Evolutionary conservation across 1,140 invertebrate genomes (phyloP).

Genomic region (Nymphalis io): DNA sequence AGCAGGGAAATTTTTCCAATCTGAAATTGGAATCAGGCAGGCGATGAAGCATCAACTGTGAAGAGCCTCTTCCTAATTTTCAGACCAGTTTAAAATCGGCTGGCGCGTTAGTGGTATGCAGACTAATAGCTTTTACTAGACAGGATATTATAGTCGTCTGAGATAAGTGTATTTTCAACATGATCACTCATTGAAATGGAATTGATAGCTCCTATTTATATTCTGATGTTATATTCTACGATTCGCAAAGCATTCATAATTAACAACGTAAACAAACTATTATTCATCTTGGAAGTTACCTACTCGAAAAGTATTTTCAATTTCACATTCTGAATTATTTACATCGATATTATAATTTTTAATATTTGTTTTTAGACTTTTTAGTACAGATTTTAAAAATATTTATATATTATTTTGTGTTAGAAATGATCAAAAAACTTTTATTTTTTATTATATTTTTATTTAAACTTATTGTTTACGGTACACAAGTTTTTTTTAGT

Average conservation of each 20-base stretch:
- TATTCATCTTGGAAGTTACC: constrained; percentile 19
- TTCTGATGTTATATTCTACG: constrained; percentile 7
- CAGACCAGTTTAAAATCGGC: constrained; percentile 13
- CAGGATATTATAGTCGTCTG: constrained; percentile 25
- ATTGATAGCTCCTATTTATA: constrained; percentile 16
- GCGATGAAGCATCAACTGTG: background rate
- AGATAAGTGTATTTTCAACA: constrained; percentile 17
- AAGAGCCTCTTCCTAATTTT: constrained; percentile 7
- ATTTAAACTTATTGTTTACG: no score
- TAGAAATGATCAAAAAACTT: no score
- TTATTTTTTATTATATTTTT: no score
- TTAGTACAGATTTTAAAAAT: no score
- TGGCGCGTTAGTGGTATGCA: constrained; percentile 8
- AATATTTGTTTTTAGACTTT: no score
- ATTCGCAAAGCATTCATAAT: constrained; percentile 20
- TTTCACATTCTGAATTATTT: background rate
- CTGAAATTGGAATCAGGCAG: background rate
- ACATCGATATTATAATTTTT: no score
- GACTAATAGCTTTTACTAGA: constrained; percentile 22
- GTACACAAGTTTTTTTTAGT: background rate
- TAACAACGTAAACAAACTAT: constrained; percentile 14
- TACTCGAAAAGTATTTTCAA: constrained; percentile 1
- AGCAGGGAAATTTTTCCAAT: background rate
- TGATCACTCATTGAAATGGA: constrained; percentile 18
- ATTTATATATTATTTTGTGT: no score